Percentiles rank a stretch among this genome's conserved stretches.
These are phyloP conservation scores for Sebastes vulpes DNA, from an alignment of 2,797 vertebrate species.

Conservation along the genomic window DNA sequence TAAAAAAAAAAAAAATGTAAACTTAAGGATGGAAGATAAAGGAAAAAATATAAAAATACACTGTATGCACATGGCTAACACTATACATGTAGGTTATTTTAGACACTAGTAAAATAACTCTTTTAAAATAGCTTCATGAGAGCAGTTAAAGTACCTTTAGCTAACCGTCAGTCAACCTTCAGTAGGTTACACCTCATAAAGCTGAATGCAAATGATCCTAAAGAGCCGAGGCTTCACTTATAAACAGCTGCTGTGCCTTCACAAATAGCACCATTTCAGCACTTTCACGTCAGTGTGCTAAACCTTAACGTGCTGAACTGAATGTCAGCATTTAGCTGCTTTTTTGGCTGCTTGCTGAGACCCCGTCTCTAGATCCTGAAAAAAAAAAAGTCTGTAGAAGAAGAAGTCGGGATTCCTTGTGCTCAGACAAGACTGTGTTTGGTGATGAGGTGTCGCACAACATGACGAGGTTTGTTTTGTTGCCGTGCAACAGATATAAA, in stretches of 20 bases:
- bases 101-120: not conserved
- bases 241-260: slow-evolving; percentile 31
- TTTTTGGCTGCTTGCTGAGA: slow-evolving; percentile 4
- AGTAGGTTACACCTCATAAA: slow-evolving; percentile 44
- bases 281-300: slow-evolving; percentile 2
- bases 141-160: slow-evolving; percentile 8
- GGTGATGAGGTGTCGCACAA: slow-evolving; percentile 18
- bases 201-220: slow-evolving; percentile 34
- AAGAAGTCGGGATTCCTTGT: slow-evolving; percentile 15
- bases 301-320: slow-evolving; percentile 23
- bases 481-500: slow-evolving; percentile 67
- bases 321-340: slow-evolving; percentile 17
- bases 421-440: slow-evolving; percentile 25
- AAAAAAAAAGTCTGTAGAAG: not conserved
- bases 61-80: not conserved
- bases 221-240: slow-evolving; percentile 22
- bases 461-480: slow-evolving; percentile 63
- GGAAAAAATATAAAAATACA: not conserved
- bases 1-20: not conserved
- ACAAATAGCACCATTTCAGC: slow-evolving; percentile 29
- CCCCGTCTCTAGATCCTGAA: not conserved
- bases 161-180: slow-evolving; percentile 21
- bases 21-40: not conserved
- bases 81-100: not conserved
- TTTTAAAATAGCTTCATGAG: slow-evolving; percentile 16